Base-by-base conservation (phyloP, 2,113 vertebrate genomes). In the Takifugu bimaculatus region DNA sequence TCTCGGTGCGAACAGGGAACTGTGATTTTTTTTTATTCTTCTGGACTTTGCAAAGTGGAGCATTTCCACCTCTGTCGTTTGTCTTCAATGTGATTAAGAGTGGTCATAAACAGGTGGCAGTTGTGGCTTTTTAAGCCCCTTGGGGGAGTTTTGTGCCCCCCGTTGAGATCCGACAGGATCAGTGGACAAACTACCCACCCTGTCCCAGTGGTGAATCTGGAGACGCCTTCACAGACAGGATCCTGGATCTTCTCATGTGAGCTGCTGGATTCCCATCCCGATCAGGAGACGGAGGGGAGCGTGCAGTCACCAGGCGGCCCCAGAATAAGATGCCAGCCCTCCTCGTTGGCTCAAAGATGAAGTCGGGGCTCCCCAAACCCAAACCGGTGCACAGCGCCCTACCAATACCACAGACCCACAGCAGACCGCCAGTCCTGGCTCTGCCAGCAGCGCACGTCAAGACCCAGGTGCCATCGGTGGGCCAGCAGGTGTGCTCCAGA, bases 361-460 rank as follows among this genome's bases (percentile, higher is more conserved):
- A 98, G 88, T 98, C 96, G 20, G 96, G 95, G 92, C 94, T 98
- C 65, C 96, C 95, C 57, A 98, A 96, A 72, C 94, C 95, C 63
- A 96, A 95, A 91, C 96, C 95, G 61, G 88, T 97, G 55, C 94
- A 96, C 91, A 98, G 94, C 44, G 96, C 96, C 55, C 88, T 91
- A 62, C 96, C 95, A 5, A 97, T 96, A 74, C 91, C 94, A 43
- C 96, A 96, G 56, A 85, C 92, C 60, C 92, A 93, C 10, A 90
- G 88, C 72, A 89, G 93, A 77, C 86, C 90, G 11, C 71, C 82
- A 5, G 87, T 91, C 68, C 90, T 81, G 0, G 27, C 92, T n/a
- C 92, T 94, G 70, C 92, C 92, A 62, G 6, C 51, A 0, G 91
- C 90, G 12, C 89, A 94, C 20, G 78, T 93, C 62, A 96, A 95